Conservation (phyloP, 92 coral and sea anemone species). For the Heteractis magnifica region DNA sequence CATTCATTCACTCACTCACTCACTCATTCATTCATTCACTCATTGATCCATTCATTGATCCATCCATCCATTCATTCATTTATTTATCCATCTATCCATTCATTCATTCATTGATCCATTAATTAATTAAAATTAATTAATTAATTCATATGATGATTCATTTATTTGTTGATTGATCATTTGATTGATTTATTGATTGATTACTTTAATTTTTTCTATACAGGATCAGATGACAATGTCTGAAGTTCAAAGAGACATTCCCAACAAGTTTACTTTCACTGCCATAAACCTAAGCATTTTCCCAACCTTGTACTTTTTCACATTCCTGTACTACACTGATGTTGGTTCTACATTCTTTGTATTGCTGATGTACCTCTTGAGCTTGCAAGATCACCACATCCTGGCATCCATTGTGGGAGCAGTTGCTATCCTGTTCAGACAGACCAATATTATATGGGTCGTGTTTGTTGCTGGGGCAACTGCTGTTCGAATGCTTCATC, state of each 20-base stretch:
- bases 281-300: slow-evolving; percentile 62
- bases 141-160: background rate
- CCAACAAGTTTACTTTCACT: slow-evolving; percentile 51
- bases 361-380: slow-evolving; percentile 78
- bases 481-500: slow-evolving; percentile 53
- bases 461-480: slow-evolving; percentile 89
- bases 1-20: too few relatives aligned
- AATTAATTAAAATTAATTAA: too few relatives aligned
- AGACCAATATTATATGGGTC: slow-evolving; percentile 91
- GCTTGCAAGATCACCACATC: slow-evolving; percentile 69
- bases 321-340: slow-evolving; percentile 96
- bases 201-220: background rate
- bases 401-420: slow-evolving; percentile 68
- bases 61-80: too few relatives aligned
- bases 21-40: too few relatives aligned
- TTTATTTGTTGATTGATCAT: background rate
- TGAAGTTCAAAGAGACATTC: background rate
- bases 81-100: too few relatives aligned
- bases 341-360: slow-evolving; percentile 88
- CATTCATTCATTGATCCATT: too few relatives aligned
- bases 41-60: too few relatives aligned
- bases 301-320: slow-evolving; percentile 86
- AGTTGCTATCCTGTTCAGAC: slow-evolving; percentile 71
- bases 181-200: background rate
- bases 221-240: slow-evolving; percentile 23